phyloP scores from a whole-genome alignment of 2,888 invertebrate species.

The Leptopterna dolabrata region DNA sequence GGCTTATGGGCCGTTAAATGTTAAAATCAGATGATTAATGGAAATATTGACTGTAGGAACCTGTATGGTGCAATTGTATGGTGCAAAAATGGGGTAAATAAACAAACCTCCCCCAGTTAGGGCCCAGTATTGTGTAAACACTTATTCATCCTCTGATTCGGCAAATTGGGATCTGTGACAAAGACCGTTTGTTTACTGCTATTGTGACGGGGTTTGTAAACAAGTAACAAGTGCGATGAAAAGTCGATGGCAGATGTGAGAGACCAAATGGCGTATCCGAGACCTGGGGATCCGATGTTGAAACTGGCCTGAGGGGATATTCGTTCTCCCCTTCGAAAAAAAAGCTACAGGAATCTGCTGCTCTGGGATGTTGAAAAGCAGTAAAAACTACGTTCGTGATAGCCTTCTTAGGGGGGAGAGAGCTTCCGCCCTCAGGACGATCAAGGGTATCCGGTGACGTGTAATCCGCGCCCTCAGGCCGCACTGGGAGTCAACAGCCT shows the following conservation, averaged over 20 bases:
- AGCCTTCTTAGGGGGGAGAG: background rate
- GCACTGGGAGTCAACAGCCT: background rate
- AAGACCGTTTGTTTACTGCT: background rate
- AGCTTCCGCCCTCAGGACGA: background rate
- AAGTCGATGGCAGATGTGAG: background rate
- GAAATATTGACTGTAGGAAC: too few species aligned
- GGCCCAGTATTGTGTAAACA: background rate
- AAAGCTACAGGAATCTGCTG: background rate
- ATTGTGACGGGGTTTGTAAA: background rate
- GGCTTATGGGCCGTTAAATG: too few species aligned
- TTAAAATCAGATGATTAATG: too few species aligned
- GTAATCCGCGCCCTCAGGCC: background rate
- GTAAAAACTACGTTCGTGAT: background rate
- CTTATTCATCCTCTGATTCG: background rate
- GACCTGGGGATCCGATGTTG: background rate
- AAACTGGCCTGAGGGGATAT: background rate
- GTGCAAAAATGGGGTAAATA: too few species aligned
- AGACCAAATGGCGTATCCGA: background rate
- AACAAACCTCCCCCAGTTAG: too few species aligned
- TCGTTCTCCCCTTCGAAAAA: too few species aligned
- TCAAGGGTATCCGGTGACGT: conserved; percentile 25
- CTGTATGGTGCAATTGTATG: too few species aligned
- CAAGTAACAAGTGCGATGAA: background rate
- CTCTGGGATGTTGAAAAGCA: background rate
- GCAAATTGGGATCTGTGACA: background rate